Evolutionary conservation across 2,888 invertebrate species (phyloP), one percentile per base, ranked within the genome.

Genomic region (Malachius bipustulatus): DNA sequence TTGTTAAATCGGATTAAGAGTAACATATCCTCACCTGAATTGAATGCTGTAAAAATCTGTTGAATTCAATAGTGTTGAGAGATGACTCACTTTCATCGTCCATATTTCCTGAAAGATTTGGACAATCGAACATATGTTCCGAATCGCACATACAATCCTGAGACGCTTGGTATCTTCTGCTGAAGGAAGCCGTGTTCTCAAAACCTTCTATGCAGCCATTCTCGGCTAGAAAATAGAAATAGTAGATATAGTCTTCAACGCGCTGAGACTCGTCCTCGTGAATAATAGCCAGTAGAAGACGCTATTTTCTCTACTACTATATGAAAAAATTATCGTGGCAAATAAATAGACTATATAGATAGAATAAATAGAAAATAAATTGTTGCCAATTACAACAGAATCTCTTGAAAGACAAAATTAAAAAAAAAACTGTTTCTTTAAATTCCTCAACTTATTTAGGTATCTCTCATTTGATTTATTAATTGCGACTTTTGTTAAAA

Each of bases 121-220:
- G 79, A 59, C 96, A 96, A 58, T 82, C 82, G 59, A 91, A 83
- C 90, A 91, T 97, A 64, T 98, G 97, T 55, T 98, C 97, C 9
- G 82, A 81, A 59, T 98, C 98, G 50, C 98, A 98, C 77, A 96
- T 89, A 60, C 98, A 98, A 41, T 90, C 83, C 62, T 94, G 91
- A 2, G 84, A 73, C 16, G 82, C 77, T 60, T 93, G 90, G 62
- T 88, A 96, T 52, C 87, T 80, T 4, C 94, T 80, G 57, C 94
- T 94, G 65, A 89, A 96, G 0, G 85, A 82, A 0, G 96, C 96
- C 0, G 91, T 87, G 62, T 97, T 96, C 59, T 90, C 89, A 56
- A 97, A 96, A 47, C 83, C 76, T 45, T 75, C 81, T 52, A 91
- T 74, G 59, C 97, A 97, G 45, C 89, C 87, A 63, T 91, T 84